Evolutionary conservation across 2,113 vertebrate genomes (phyloP).

Genomic region (Neogale vison): DNA sequence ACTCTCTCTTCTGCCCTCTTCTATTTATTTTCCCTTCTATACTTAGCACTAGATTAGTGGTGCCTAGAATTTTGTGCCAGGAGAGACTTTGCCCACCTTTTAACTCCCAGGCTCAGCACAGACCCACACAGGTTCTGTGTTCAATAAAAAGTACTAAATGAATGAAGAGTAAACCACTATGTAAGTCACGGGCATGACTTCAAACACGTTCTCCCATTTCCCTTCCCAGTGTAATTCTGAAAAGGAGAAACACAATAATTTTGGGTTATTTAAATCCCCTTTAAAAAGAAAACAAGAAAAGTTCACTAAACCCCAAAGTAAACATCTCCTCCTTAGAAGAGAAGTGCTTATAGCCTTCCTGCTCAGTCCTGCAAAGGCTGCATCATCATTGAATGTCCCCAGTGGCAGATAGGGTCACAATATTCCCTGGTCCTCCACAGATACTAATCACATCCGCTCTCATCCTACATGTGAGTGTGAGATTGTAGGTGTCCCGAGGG

Average conservation of each 20-base stretch:
- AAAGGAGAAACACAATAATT: neutral
- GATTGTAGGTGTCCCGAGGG: neutral
- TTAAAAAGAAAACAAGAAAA: neutral
- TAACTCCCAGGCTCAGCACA: neutral
- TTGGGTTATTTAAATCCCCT: neutral
- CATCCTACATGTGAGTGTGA: neutral
- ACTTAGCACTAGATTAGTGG: neutral
- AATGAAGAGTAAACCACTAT: neutral
- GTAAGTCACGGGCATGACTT: neutral
- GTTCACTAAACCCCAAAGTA: neutral
- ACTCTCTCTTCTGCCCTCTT: neutral
- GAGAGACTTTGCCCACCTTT: neutral
- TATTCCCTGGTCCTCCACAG: neutral
- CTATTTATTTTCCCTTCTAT: neutral
- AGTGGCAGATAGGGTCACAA: neutral
- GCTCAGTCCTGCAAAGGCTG: neutral
- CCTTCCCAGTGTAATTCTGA: neutral
- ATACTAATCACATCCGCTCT: rapidly evolving
- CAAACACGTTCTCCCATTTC: neutral
- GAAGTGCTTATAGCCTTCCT: neutral
- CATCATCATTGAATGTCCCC: too few species aligned
- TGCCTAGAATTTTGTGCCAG: neutral
- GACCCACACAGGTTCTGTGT: neutral
- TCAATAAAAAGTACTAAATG: neutral
- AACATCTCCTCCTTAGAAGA: neutral